Percentiles rank a stretch among this genome's conserved stretches.
phyloP scores from a whole-genome alignment of 64 coral and sea anemone species.

The Pachyseris speciosa region DNA sequence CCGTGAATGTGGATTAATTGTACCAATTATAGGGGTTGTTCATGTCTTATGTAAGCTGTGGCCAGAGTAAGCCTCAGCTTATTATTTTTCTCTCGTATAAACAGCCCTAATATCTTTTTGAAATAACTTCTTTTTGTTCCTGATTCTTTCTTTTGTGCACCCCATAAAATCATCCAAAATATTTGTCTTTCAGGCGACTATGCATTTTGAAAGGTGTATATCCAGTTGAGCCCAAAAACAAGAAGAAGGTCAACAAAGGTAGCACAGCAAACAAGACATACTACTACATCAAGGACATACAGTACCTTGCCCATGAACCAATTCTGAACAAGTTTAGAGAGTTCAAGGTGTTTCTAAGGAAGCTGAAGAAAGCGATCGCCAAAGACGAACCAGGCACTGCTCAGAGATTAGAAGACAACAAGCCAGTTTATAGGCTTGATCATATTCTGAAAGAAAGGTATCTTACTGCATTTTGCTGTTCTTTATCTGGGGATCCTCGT shows the following conservation, averaged over 20 bases:
- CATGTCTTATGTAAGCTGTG: no score
- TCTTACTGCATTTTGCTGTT: background rate
- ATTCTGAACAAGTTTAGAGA: conserved; percentile 96
- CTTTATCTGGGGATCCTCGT: background rate
- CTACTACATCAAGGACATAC: conserved; percentile 93
- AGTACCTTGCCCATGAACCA: conserved; percentile 92
- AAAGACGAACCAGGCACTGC: conserved; percentile 97
- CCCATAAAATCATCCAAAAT: background rate
- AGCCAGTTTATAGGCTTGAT: conserved; percentile 93
- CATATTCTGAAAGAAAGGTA: conserved; percentile 98
- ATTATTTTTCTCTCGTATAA: no score
- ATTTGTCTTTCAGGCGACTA: conserved; percentile 58
- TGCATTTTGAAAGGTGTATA: conserved; percentile 98
- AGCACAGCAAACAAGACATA: conserved; percentile 89
- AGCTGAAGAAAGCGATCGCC: conserved; percentile 94
- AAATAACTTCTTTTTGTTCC: no score
- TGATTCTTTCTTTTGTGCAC: no score
- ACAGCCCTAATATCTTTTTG: no score
- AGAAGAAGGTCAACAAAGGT: conserved; percentile 97
- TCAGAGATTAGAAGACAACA: conserved; percentile 81
- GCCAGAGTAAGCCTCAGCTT: no score
- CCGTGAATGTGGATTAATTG: no score
- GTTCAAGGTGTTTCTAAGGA: conserved; percentile 94
- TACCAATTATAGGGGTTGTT: no score
- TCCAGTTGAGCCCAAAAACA: conserved; percentile 97